These are phyloP conservation scores for Labeo catla DNA, from an alignment of 2,113 vertebrate species.

Conservation along the genomic window DNA sequence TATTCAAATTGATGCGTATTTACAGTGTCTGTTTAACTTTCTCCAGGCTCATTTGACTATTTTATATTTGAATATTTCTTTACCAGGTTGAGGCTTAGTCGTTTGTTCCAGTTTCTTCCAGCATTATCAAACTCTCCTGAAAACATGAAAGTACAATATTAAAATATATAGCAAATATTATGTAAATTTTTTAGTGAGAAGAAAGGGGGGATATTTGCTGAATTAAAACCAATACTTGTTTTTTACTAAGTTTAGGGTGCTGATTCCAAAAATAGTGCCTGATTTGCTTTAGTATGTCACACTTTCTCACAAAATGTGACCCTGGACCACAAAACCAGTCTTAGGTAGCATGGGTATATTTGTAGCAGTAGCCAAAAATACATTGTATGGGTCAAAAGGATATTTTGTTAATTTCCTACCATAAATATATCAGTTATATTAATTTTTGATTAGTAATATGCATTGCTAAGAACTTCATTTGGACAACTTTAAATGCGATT, in stretches of 20 bases:
- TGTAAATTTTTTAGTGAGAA: not conserved
- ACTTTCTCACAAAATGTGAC: too few species aligned
- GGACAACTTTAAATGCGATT: too few species aligned
- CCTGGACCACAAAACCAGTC: too few species aligned
- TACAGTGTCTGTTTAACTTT: constrained; percentile 3
- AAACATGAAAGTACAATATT: constrained; percentile 25
- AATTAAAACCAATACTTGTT: not conserved
- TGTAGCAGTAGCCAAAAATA: too few species aligned
- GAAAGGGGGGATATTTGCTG: not conserved
- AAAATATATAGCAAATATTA: not conserved
- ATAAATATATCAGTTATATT: too few species aligned
- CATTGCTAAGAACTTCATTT: too few species aligned
- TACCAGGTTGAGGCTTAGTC: constrained; percentile 94
- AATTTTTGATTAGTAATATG: too few species aligned
- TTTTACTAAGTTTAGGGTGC: not conserved
- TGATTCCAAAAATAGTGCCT: not conserved
- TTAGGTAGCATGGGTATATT: too few species aligned
- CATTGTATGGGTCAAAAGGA: too few species aligned
- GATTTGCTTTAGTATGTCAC: not conserved
- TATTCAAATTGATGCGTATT: constrained; percentile 19
- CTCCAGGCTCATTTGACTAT: not conserved
- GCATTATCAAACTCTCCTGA: constrained; percentile 82
- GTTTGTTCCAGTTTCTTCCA: constrained; percentile 82
- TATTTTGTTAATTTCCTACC: too few species aligned
- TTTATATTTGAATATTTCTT: constrained; percentile 62